Evolutionary conservation across 2,888 invertebrate genomes (phyloP).

Genomic region (Lacanobia wlatinum): DNA sequence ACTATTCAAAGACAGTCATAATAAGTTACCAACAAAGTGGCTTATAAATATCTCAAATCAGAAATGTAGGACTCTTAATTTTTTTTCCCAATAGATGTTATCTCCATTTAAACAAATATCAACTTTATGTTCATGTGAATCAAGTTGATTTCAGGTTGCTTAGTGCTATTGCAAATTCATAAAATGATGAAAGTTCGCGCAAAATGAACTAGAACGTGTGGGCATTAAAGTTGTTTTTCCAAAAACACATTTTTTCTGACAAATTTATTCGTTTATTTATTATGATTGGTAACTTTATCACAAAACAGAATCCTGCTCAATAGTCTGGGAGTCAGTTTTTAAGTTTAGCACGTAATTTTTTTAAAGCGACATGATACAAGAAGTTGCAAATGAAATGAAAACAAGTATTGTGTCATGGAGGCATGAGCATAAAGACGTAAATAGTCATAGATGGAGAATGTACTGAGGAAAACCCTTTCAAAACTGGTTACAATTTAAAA

Average conservation of each 20-base stretch:
- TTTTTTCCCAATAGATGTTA: not conserved
- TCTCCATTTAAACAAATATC: not conserved
- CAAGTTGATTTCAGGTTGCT: not conserved
- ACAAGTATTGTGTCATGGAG: slow-evolving; percentile 52
- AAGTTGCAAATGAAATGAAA: slow-evolving; percentile 18
- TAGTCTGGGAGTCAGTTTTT: slow-evolving; percentile 9
- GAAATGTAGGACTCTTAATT: not conserved
- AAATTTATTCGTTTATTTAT: too few relatives aligned
- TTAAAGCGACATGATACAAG: slow-evolving; percentile 4
- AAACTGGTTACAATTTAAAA: not conserved
- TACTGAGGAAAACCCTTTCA: not conserved
- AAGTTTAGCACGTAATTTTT: slow-evolving; percentile 1
- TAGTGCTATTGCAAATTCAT: not conserved
- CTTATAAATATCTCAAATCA: not conserved
- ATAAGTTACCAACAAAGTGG: not conserved
- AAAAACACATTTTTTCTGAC: not conserved
- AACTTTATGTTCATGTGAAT: not conserved
- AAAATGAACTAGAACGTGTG: too few relatives aligned
- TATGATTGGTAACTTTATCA: too few relatives aligned
- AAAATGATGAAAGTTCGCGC: too few relatives aligned
- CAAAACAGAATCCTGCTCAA: not conserved
- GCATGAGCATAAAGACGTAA: slow-evolving; percentile 44
- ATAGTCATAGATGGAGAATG: slow-evolving; percentile 7
- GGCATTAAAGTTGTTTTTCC: not conserved
- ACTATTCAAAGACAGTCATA: not conserved